Evolutionary conservation across 2,888 invertebrate species (phyloP), one percentile per base, ranked within the genome.

Genomic region (Digitonthophagus gazella): DNA sequence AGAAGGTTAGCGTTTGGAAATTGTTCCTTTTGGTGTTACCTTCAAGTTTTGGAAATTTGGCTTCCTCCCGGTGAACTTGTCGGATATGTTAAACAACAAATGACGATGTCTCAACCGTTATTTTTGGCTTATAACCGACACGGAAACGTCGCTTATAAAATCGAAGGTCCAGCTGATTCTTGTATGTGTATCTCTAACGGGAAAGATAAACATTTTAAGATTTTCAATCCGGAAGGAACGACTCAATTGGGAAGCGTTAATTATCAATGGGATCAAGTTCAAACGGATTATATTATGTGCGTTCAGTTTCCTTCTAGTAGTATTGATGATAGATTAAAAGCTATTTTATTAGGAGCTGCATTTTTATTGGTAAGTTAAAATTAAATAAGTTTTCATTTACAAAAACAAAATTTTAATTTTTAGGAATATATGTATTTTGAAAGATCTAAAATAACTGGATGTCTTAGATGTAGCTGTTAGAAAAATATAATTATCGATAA

Each of bases 301-400:
- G 83, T 96, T 56, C 89, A 89, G 64, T 92, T 93, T 78, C 93
- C 95, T 0, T 85, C 88, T 73, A 78, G 84, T 0, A 89, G 91
- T 64, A 85, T 90, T 15, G 90, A 93, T 76, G 89, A 91, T 1
- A 91, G 89, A 75, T 87, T 92, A 67, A 95, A 96, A 79, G 93
- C 94, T 0, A 83, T 93, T 2, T 84, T 96, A 66, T 80, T 96
- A 19, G 96, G 92, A 3, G 90, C 93, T 63, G 88, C 91, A 0
- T 95, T 96, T 83, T 85, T 96, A 69, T 83, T 96, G 88, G 96
- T 95, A 86, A 85, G 82, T 79, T 19, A 44, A 44, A 44, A 44
- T 44, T 11, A 44, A n/a, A n/a, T 65, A 18, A 65, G 14, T 65
- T 56, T 63, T 15, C 8, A 65, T 54, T 14, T 19, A 22, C 69